Evolutionary conservation across 2,113 vertebrate genomes (phyloP).

Genomic region (Eulemur macaco): DNA sequence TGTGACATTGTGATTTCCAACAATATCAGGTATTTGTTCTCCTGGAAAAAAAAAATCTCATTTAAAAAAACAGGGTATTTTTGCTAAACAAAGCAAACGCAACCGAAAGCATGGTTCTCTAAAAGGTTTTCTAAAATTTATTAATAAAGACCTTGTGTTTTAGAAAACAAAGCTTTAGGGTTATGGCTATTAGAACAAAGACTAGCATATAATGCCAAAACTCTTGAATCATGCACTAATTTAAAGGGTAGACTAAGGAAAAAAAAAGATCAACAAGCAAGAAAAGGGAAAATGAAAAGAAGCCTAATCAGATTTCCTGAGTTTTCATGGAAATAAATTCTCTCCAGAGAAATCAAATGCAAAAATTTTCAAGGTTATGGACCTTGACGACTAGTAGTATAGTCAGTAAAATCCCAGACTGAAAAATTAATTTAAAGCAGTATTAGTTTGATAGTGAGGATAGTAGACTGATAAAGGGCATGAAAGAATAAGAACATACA

Average conservation of each 20-base stretch:
- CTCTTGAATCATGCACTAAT: neutral
- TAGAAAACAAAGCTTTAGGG: neutral
- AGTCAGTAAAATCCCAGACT: neutral
- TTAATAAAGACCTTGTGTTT: neutral
- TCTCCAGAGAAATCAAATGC: neutral
- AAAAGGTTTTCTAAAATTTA: neutral
- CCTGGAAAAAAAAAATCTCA: neutral
- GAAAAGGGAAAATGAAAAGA: neutral
- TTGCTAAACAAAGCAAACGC: neutral
- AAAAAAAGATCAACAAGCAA: neutral
- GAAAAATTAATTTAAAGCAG: neutral
- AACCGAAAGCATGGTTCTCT: neutral
- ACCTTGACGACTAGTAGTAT: neutral
- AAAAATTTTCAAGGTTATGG: neutral
- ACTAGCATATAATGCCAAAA: neutral
- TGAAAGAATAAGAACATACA: no score
- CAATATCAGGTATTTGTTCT: neutral
- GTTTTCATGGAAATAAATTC: neutral
- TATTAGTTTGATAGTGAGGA: neutral
- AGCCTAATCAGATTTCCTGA: neutral
- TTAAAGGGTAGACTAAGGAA: neutral
- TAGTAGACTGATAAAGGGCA: neutral
- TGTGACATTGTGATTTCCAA: neutral
- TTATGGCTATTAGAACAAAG: neutral
- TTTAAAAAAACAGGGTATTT: neutral